Conservation (phyloP, 2,888 invertebrate species). For the Leptinotarsa rubiginosa region DNA sequence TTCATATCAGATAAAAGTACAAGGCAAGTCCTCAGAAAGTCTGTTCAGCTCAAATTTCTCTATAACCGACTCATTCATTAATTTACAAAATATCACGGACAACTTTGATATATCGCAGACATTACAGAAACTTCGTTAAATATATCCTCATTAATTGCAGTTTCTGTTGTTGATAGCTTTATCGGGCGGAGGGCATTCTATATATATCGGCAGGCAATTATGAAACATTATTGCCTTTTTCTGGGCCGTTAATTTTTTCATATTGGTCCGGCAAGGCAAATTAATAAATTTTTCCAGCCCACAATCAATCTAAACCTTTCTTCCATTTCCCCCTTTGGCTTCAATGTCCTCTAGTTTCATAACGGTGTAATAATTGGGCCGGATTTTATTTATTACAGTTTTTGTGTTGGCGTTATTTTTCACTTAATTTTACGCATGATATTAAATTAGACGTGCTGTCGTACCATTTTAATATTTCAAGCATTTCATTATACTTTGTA, state of each 20-base stretch:
- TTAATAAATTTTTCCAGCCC: conserved; percentile 53
- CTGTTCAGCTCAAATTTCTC: too few species aligned
- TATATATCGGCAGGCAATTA: conserved; percentile 48
- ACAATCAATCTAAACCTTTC: conserved; percentile 45
- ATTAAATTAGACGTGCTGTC: conserved; percentile 22
- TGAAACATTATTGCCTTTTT: conserved; percentile 51
- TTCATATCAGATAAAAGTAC: too few species aligned
- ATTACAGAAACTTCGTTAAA: conserved; percentile 18
- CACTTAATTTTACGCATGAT: conserved; percentile 35
- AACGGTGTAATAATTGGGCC: conserved; percentile 13
- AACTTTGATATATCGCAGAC: conserved; percentile 10
- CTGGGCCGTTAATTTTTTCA: conserved; percentile 56
- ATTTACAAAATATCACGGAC: conserved; percentile 2
- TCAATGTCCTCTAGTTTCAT: conserved; percentile 8
- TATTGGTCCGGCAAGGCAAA: conserved; percentile 46
- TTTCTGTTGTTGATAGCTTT: conserved; percentile 43
- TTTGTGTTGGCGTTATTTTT: conserved; percentile 24
- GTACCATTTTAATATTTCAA: conserved; percentile 6
- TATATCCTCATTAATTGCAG: conserved; percentile 41
- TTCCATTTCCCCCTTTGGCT: neutral
- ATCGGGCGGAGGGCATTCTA: conserved; percentile 5
- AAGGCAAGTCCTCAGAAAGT: too few species aligned
- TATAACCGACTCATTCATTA: neutral
- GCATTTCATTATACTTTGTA: neutral
- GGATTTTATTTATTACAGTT: conserved; percentile 22